Evolutionary conservation across 2,888 invertebrate genomes (phyloP).

Genomic region (Caenorhabditis sinica): DNA sequence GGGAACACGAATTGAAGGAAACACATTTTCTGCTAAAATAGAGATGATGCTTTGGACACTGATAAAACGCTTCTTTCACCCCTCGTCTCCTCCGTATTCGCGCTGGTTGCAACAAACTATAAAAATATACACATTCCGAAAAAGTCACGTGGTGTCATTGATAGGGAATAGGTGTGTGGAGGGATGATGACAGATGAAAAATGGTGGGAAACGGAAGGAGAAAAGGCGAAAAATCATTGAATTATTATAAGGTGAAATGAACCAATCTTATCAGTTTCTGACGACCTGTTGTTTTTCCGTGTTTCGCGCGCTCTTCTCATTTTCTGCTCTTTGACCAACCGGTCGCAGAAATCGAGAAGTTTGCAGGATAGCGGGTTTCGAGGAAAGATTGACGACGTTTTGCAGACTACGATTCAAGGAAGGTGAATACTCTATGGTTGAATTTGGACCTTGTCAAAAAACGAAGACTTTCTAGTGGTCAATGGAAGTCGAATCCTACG

Average conservation of each 20-base stretch:
- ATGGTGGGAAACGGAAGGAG: not conserved
- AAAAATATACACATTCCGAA: slow-evolving; percentile 1
- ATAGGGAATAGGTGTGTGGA: not conserved
- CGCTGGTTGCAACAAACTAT: slow-evolving; percentile 4
- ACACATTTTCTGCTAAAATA: slow-evolving; percentile 1
- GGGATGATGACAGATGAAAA: slow-evolving; percentile 22
- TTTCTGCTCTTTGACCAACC: slow-evolving; percentile 46
- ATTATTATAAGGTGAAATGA: not conserved
- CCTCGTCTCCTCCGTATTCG: not conserved
- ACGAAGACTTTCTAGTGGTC: too few relatives aligned
- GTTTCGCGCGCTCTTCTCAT: slow-evolving; percentile 9
- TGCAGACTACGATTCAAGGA: too few relatives aligned
- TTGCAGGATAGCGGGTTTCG: too few relatives aligned
- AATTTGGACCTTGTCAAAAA: too few relatives aligned
- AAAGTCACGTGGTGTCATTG: slow-evolving; percentile 41
- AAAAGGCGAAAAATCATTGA: slow-evolving; percentile 29
- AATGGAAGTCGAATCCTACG: too few relatives aligned
- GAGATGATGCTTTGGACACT: slow-evolving; percentile 1
- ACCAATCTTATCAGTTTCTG: slow-evolving; percentile 29
- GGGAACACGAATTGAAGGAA: not conserved
- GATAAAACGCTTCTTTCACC: slow-evolving; percentile 1
- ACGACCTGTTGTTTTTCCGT: slow-evolving; percentile 1
- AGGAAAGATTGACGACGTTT: too few relatives aligned
- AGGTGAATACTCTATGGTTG: too few relatives aligned
- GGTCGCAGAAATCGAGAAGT: not conserved